phyloP scores from a whole-genome alignment of 1,140 invertebrate genomes.

The Zaprionus camerounensis region DNA sequence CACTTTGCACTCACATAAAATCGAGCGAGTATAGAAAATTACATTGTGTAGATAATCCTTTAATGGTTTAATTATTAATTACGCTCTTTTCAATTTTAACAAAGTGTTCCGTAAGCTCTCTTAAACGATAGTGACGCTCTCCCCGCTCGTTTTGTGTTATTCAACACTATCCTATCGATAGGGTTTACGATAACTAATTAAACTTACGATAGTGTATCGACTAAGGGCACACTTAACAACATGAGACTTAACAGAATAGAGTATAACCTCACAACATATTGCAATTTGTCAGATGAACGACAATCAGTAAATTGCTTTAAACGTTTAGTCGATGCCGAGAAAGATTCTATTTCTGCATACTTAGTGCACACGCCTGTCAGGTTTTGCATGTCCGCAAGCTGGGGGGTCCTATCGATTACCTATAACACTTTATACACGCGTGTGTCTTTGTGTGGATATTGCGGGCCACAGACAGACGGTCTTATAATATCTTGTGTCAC shows the following conservation, averaged over 20 bases:
- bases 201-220: too few relatives aligned
- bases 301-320: conserved; percentile 22
- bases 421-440: conserved; percentile 23
- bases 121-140: too few relatives aligned
- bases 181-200: too few relatives aligned
- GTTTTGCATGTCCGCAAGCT: background rate
- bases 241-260: too few relatives aligned
- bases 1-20: background rate
- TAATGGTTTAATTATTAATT: too few relatives aligned
- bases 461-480: conserved; percentile 11
- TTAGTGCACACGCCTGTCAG: conserved; percentile 7
- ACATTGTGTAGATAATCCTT: too few relatives aligned
- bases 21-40: background rate
- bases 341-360: background rate
- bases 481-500: conserved; percentile 56
- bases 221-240: too few relatives aligned
- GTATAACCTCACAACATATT: background rate
- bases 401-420: conserved; percentile 62
- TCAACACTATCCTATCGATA: too few relatives aligned
- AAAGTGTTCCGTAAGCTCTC: too few relatives aligned
- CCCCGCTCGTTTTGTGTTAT: too few relatives aligned
- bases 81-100: too few relatives aligned
- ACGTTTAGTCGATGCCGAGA: conserved; percentile 13
- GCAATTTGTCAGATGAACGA: background rate
- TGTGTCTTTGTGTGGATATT: conserved; percentile 1